Conservation (phyloP, 1,140 invertebrate genomes). For the Leptoteleia sp. region DNA sequence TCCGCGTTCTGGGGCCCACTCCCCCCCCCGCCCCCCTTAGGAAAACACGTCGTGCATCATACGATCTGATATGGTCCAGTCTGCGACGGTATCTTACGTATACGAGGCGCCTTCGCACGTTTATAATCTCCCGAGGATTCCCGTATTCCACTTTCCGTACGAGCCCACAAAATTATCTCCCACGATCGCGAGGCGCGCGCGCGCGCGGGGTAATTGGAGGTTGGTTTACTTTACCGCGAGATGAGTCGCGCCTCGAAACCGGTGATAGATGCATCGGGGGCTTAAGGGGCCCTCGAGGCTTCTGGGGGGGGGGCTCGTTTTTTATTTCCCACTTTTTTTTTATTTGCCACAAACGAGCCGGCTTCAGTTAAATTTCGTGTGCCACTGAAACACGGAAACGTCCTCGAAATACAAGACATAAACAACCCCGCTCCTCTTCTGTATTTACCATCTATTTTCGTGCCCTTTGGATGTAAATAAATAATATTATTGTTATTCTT, state of each 20-base stretch:
- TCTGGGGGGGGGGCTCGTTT: no score
- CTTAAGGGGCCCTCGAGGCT: no score
- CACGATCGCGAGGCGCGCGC: slow-evolving; percentile 41
- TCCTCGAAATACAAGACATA: no score
- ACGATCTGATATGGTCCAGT: slow-evolving; percentile 60
- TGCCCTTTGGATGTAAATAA: no score
- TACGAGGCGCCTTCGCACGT: slow-evolving; percentile 35
- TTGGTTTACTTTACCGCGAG: slow-evolving; percentile 52
- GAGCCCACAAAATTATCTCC: slow-evolving; percentile 65
- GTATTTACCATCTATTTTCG: no score
- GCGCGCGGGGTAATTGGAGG: slow-evolving; percentile 43
- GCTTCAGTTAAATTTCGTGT: no score
- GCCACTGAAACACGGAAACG: no score
- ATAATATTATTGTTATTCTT: no score
- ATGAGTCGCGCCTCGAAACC: slow-evolving; percentile 36
- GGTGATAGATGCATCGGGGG: slow-evolving; percentile 34
- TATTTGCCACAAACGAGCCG: no score
- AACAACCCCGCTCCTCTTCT: no score
- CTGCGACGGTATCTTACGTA: slow-evolving; percentile 43
- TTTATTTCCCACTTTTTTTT: no score
- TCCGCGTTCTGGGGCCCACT: no score
- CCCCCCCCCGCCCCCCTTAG: slow-evolving; percentile 15
- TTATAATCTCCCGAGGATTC: slow-evolving; percentile 52
- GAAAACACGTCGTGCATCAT: slow-evolving; percentile 53
- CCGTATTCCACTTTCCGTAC: slow-evolving; percentile 61